Evolutionary conservation across 2,113 vertebrate species (phyloP).

Genomic region (Pseudois nayaur): DNA sequence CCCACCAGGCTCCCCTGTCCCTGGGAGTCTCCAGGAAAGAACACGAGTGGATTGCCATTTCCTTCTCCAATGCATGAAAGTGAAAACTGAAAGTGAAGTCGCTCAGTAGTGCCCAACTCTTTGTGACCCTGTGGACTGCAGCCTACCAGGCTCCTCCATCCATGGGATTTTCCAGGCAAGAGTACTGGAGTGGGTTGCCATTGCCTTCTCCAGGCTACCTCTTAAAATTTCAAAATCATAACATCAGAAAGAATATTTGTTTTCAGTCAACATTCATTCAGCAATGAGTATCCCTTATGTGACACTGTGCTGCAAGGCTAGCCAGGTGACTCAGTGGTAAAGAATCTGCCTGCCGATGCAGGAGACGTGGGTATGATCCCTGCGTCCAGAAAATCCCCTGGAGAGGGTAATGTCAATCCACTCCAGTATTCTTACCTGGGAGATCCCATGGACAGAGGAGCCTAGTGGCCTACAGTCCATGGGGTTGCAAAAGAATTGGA

Average conservation of each 20-base stretch:
- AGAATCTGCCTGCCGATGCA: neutral
- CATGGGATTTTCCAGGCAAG: too few species aligned
- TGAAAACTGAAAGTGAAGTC: too few species aligned
- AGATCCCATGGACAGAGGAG: neutral
- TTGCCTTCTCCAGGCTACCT: neutral
- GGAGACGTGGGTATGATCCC: neutral
- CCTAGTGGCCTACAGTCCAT: neutral
- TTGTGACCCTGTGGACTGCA: too few species aligned
- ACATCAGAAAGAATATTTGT: neutral
- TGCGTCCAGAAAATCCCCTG: neutral
- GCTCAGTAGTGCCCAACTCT: accelerated
- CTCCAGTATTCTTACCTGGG: neutral
- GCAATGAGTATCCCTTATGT: neutral
- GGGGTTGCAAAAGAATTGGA: neutral
- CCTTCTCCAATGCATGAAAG: too few species aligned
- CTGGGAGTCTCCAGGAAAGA: too few species aligned
- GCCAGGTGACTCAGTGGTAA: neutral
- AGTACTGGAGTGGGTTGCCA: too few species aligned
- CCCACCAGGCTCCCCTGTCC: too few species aligned
- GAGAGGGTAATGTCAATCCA: neutral
- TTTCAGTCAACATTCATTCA: neutral
- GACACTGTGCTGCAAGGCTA: neutral
- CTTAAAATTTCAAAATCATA: neutral
- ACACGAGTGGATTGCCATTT: too few species aligned
- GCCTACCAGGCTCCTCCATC: too few species aligned